Evolutionary conservation across 1,140 invertebrate genomes (phyloP).

Genomic region (Maconellicoccus hirsutus): DNA sequence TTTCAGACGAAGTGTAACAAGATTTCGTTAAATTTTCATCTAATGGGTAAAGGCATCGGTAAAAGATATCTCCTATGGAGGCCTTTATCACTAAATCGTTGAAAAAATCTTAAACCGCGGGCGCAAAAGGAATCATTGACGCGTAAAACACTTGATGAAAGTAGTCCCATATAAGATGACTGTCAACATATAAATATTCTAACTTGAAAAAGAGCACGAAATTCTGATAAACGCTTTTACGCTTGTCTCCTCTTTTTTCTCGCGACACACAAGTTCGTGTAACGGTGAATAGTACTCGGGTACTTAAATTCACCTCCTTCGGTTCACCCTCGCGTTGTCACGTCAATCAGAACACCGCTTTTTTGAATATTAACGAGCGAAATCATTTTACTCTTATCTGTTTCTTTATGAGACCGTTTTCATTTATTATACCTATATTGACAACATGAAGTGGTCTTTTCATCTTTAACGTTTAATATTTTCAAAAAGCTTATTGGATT

Average conservation of each 20-base stretch:
- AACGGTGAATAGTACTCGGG: conserved; percentile 5
- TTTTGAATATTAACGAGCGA: conserved; percentile 17
- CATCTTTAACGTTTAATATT: background rate
- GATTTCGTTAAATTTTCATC: no score
- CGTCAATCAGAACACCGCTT: conserved; percentile 14
- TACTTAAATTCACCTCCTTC: background rate
- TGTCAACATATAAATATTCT: conserved; percentile 22
- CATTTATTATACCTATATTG: conserved; percentile 14
- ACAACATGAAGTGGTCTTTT: conserved; percentile 12
- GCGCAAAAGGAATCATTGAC: conserved; percentile 8
- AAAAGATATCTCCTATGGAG: no score
- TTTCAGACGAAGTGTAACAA: no score
- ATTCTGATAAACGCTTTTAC: conserved; percentile 19
- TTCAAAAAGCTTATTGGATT: background rate
- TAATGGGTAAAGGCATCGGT: no score
- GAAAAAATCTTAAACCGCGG: background rate
- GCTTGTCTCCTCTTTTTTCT: conserved; percentile 2
- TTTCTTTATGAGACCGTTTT: background rate
- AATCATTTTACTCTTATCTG: conserved; percentile 19
- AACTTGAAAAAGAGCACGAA: conserved; percentile 18
- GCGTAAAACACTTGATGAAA: conserved; percentile 20
- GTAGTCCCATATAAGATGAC: conserved; percentile 8
- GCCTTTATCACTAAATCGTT: background rate
- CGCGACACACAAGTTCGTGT: background rate
- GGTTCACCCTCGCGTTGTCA: conserved; percentile 11